Percentiles rank a stretch among this genome's conserved stretches.
phyloP scores from a whole-genome alignment of 2,113 vertebrate genomes.

The Podocnemis expansa region DNA sequence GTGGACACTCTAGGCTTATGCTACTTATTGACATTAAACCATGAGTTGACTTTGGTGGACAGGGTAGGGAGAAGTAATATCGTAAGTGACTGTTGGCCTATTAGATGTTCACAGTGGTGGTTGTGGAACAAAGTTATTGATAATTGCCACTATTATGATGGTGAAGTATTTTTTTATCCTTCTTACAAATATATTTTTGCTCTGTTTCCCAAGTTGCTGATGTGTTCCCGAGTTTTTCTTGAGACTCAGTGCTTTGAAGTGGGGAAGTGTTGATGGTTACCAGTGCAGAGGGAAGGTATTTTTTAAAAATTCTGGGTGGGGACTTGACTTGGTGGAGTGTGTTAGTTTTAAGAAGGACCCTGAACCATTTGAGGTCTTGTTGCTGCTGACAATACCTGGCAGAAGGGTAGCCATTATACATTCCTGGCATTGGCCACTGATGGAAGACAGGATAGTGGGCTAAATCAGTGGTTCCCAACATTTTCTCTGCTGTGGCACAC shows the following conservation, averaged over 20 bases:
- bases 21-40: background rate
- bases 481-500: no score
- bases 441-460: no score
- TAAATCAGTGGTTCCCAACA: no score
- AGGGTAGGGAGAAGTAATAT: background rate
- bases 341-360: background rate
- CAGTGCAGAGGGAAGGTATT: no score
- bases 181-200: background rate
- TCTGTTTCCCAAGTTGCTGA: background rate
- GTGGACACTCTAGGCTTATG: background rate
- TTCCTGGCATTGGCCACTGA: no score
- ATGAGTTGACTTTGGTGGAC: background rate
- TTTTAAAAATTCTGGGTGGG: background rate
- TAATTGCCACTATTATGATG: no score
- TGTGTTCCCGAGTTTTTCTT: background rate
- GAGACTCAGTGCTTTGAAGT: background rate
- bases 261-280: no score
- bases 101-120: background rate
- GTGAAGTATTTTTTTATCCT: no score
- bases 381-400: background rate
- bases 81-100: background rate
- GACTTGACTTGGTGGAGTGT: background rate
- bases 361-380: background rate
- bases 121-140: no score
- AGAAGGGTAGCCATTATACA: background rate